Base-by-base conservation (phyloP, 2,797 vertebrate species). In the Picus viridis region DNA sequence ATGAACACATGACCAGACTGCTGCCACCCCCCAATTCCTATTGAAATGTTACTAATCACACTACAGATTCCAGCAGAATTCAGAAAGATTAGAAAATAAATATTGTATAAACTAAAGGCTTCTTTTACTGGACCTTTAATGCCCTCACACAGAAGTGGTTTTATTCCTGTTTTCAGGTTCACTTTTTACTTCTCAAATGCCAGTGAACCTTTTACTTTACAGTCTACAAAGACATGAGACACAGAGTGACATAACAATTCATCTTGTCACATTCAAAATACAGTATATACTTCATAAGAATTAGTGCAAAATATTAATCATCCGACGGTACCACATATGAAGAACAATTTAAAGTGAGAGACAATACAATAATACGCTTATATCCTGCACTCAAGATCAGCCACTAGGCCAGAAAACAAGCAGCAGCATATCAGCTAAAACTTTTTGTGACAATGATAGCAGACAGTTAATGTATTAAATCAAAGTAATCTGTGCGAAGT, bases 281-380 rank as follows among this genome's bases (percentile, higher is more conserved):
- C 49, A 81, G 54, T 9, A 75, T 24, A 54, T 3, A 16, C 23
- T 73, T 88, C 59, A 73, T 15, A 91, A 64, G 27, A 88, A 79
- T 24, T 54, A 58, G 10, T 13, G 14, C 20, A 63, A 83, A 91
- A 53, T 6, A 76, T 34, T 57, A 24, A 41, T n/a, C 26, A 69
- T 32, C 34, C 75, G 32, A 91, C 67, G 17, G 34, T 49, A 59
- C 34, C 53, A 73, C 34, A 57, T 63, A 70, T 3, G 13, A 65
- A 16, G n/a, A 94, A n/a, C 68, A 43, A 90, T 45, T 90, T 45
- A 56, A 83, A 84, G 56, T 56, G 29, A 77, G 62, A 68, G 10
- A 32, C 13, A 80, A 71, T 23, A 53, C 27, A 47, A 7, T 65
- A 80, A 65, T n/a, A 41, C 73, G 15, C 39, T 27, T 18, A 51